Base-by-base conservation (phyloP, 2,113 vertebrate genomes). In the Lota lota region DNA sequence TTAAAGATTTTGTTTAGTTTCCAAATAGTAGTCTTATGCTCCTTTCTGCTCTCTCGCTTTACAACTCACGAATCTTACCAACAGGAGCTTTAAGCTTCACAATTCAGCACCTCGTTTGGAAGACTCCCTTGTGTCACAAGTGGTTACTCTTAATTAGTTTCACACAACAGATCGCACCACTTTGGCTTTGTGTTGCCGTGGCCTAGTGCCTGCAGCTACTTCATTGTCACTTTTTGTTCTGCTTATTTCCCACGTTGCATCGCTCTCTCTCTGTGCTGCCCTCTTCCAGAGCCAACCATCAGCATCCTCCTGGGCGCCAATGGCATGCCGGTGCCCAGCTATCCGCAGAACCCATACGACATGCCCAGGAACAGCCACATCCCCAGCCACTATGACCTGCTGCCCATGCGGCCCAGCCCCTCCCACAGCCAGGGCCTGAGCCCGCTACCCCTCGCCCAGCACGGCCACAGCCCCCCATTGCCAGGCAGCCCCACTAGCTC, bases 311-410 rank as follows among this genome's bases (percentile, higher is more conserved):
- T 94, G 64, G 93, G 92, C 0, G 24, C 77, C 36, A 86, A 87
- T 0, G 78, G 87, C 5, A 80, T 73, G 54, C 90, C 76, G 73
- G 89, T 88, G 56, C 88, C 94, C 87, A 87, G 82, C 78, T 95
- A 92, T 89, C 83, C 92, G 36, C 95, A 97, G 87, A 95, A 86
- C 66, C 94, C 94, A 0, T 97, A 98, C 0, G 94, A 97, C 89
- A 89, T 97, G 66, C 96, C 96, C 65, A 92, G 91, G 86, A 97
- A 95, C 92, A 96, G 96, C 69, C 94, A 95, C 91, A 95, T 98
- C 81, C 95, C 94, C 2, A 85, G 93, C 47, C 96, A 97, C 89
- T 98, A 97, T 3, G 95, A 97, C 92, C 90, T 98, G 51, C 94
- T 97, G 77, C 96, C 96, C 0, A 82, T 94, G 17, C 88, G 94